Percentiles rank a stretch among this genome's conserved stretches.
phyloP scores from a whole-genome alignment of 2,113 vertebrate genomes.

The Terrapene triunguis region DNA sequence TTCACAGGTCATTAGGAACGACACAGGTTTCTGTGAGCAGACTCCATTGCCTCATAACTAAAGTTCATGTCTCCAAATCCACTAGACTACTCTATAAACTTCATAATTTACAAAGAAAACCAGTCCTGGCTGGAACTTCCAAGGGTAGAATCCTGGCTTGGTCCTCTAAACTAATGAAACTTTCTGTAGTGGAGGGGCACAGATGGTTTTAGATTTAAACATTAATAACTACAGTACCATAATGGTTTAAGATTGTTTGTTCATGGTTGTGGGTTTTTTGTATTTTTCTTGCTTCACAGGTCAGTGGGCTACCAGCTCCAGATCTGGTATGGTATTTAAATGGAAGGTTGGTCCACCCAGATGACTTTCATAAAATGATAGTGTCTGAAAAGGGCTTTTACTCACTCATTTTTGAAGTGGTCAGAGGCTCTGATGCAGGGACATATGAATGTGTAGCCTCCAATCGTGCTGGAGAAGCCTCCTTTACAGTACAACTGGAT shows the following conservation, averaged over 20 bases:
- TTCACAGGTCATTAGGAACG: not conserved
- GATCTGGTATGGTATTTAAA: slow-evolving; percentile 95
- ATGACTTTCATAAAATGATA: slow-evolving; percentile 96
- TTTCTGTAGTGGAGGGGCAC: not conserved
- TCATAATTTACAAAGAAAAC: not conserved
- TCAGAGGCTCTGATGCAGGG: slow-evolving; percentile 91
- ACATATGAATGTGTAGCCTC: slow-evolving; percentile 90
- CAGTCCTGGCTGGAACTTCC: not conserved
- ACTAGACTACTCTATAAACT: not conserved
- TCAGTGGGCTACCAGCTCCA: slow-evolving; percentile 90
- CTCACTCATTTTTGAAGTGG: slow-evolving; percentile 95
- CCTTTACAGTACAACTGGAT: slow-evolving; percentile 88
- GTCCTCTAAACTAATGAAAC: not conserved
- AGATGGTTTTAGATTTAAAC: not conserved
- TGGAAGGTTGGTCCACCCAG: slow-evolving; percentile 91
- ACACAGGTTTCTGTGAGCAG: not conserved
- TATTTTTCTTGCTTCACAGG: slow-evolving; percentile 78
- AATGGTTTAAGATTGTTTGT: not conserved
- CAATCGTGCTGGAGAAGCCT: slow-evolving; percentile 92
- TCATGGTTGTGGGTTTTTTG: not conserved
- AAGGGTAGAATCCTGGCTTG: not conserved
- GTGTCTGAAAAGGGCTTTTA: slow-evolving; percentile 96
- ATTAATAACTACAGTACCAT: not conserved
- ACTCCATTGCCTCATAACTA: not conserved
- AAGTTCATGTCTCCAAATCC: not conserved